A percentile compares a stretch with the other conserved stretches of the same genome.
phyloP scores from a whole-genome alignment of 2,888 invertebrate genomes.

The Drosophila neutralis region DNA sequence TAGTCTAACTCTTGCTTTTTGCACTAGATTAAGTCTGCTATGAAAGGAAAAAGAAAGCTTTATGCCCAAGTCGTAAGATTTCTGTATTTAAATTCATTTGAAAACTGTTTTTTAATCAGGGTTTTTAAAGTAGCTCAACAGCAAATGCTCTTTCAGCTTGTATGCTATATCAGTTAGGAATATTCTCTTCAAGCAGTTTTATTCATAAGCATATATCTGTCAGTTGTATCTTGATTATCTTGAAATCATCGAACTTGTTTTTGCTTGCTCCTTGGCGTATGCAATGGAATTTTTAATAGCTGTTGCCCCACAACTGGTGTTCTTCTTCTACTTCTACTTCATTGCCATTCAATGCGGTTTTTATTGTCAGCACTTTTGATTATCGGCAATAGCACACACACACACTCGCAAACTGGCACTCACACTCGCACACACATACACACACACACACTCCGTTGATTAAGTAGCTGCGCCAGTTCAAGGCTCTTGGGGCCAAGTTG shows the following conservation, averaged over 20 bases:
- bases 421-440: constrained; percentile 1
- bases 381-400: constrained; percentile 13
- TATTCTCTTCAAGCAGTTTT: not conserved
- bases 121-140: no score
- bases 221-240: not conserved
- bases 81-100: not conserved
- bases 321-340: constrained; percentile 10
- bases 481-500: constrained; percentile 45
- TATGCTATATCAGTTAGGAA: not conserved
- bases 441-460: constrained; percentile 11
- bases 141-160: no score
- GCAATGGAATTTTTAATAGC: constrained; percentile 20
- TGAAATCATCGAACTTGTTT: not conserved
- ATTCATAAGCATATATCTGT: not conserved
- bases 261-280: constrained; percentile 15
- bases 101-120: not conserved
- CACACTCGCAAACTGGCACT: not conserved
- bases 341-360: constrained; percentile 24
- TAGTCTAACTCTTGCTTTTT: not conserved
- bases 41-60: not conserved
- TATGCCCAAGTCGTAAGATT: not conserved
- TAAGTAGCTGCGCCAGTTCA: constrained; percentile 39
- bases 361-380: constrained; percentile 39
- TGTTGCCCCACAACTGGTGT: constrained; percentile 1
- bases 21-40: not conserved